Base-by-base conservation (phyloP, 2,888 invertebrate species). In the Mythimna albipuncta region DNA sequence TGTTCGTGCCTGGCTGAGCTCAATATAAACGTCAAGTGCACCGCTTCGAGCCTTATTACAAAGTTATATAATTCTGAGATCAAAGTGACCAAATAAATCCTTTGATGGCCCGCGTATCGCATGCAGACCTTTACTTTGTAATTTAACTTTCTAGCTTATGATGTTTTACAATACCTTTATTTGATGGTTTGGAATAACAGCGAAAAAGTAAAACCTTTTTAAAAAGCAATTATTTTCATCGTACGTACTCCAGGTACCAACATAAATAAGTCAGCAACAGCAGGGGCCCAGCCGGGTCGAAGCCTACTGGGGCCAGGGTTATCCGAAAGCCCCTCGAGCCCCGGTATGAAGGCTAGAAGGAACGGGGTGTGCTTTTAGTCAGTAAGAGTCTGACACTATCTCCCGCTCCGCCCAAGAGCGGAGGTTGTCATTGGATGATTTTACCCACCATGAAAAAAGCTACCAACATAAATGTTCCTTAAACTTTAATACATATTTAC, bases 21-120 rank as follows among this genome's bases (percentile, higher is more conserved):
- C 72, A 72, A 73, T 68, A 82, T 64, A 68, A 68, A 82, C 57
- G 62, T 82, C 74, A 79, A 79, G 64, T 82, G 67, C 83, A 79
- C 58, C 54, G 58, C 58, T 72, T 58, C n/a, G 64, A 68, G 58
- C 73, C 50, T n/a, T 32, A 72, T 71, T 57, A 67, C 26, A 72
- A 78, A 64, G 64, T 72, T 64, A 72, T 66, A 70, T 69, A 62
- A 66, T 47, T 72, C 47, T 47, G 32, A 72, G 55, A 79, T 82
- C 83, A 82, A 78, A 82, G 79, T 72, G 54, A 82, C 57, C 44
- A 72, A 79, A 77, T n/a, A 7, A 32, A 58, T 54, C 58, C 32
- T 70, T 70, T 64, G 54, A 77, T 44, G 19, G 21, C 19, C 44
- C 44, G 54, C 38, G 11, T 55, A 21, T 35, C 55, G 9, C 10